phyloP scores from a whole-genome alignment of 2,888 invertebrate genomes.

The Melinaea menophilus region DNA sequence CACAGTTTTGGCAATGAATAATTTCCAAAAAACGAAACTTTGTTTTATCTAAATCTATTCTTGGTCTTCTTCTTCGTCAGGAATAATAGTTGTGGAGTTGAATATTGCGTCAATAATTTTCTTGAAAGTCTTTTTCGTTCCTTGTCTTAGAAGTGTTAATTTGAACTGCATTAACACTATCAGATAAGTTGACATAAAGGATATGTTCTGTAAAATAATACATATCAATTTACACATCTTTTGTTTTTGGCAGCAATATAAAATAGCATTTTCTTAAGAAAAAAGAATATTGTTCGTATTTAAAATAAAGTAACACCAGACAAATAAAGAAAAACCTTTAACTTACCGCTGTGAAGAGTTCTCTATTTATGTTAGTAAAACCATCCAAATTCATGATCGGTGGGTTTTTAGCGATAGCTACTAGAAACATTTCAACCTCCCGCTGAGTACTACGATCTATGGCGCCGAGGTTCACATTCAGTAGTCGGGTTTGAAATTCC shows the following conservation, averaged over 20 bases:
- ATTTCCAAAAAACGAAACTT: too few species aligned
- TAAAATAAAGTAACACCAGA: too few species aligned
- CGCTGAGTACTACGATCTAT: slow-evolving; percentile 82
- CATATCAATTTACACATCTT: too few species aligned
- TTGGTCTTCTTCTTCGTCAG: slow-evolving; percentile 43
- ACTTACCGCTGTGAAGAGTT: slow-evolving; percentile 81
- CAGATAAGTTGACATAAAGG: slow-evolving; percentile 84
- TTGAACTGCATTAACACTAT: slow-evolving; percentile 86
- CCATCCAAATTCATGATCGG: slow-evolving; percentile 87
- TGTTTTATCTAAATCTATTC: slow-evolving; percentile 25
- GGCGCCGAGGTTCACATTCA: slow-evolving; percentile 82
- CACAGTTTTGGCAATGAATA: too few species aligned
- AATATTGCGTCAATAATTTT: slow-evolving; percentile 52
- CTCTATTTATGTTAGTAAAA: slow-evolving; percentile 84
- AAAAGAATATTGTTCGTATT: too few species aligned
- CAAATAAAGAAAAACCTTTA: too few species aligned
- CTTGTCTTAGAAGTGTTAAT: slow-evolving; percentile 78
- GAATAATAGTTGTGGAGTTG: slow-evolving; percentile 48
- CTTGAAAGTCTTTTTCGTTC: slow-evolving; percentile 57
- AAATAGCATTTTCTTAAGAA: too few species aligned
- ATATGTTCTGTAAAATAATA: slow-evolving; percentile 77
- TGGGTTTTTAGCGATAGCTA: slow-evolving; percentile 85
- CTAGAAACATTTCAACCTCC: slow-evolving; percentile 85
- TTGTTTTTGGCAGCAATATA: too few species aligned
- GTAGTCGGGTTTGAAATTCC: slow-evolving; percentile 80